These are phyloP conservation scores for Cyprinodon variegatus DNA, from an alignment of 2,113 vertebrate genomes.

Conservation along the genomic window DNA sequence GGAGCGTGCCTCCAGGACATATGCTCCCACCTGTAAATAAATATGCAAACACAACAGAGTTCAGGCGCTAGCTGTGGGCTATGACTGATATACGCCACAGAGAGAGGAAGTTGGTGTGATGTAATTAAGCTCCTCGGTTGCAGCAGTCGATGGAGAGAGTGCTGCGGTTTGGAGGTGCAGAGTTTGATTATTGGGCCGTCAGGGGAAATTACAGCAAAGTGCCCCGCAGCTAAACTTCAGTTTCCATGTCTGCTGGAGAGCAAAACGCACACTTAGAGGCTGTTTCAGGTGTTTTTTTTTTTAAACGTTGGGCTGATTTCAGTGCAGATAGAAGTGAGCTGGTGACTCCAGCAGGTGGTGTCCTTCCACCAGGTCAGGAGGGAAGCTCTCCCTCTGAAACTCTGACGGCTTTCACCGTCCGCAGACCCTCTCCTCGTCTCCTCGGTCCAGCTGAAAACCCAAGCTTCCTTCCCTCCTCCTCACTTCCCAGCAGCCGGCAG, in stretches of 20 bases:
- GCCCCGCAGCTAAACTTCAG: conserved; percentile 67
- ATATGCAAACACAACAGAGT: conserved; percentile 68
- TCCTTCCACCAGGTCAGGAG: conserved; percentile 86
- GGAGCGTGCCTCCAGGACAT: conserved; percentile 67
- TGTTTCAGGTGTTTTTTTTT: conserved; percentile 21
- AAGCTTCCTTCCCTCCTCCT: conserved; percentile 24
- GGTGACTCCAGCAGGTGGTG: conserved; percentile 91
- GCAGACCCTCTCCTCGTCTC: conserved; percentile 29
- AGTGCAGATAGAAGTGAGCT: conserved; percentile 66
- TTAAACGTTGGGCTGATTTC: conserved; percentile 6
- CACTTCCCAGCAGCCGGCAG: conserved; percentile 69
- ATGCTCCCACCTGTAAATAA: conserved; percentile 76
- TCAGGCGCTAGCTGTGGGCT: conserved; percentile 70
- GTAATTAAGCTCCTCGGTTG: conserved; percentile 75
- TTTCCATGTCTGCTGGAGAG: conserved; percentile 55
- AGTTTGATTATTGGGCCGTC: conserved; percentile 68
- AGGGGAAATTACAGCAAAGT: conserved; percentile 74
- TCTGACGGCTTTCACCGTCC: neutral
- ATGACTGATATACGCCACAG: conserved; percentile 60
- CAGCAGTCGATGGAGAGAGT: conserved; percentile 64
- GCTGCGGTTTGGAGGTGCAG: conserved; percentile 50
- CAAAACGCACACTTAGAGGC: conserved; percentile 27
- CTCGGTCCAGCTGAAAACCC: conserved; percentile 33
- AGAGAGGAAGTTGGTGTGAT: conserved; percentile 64
- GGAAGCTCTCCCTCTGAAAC: conserved; percentile 56